Evolutionary conservation across 2,888 invertebrate species (phyloP).

Genomic region (Muschampia plurimacula): DNA sequence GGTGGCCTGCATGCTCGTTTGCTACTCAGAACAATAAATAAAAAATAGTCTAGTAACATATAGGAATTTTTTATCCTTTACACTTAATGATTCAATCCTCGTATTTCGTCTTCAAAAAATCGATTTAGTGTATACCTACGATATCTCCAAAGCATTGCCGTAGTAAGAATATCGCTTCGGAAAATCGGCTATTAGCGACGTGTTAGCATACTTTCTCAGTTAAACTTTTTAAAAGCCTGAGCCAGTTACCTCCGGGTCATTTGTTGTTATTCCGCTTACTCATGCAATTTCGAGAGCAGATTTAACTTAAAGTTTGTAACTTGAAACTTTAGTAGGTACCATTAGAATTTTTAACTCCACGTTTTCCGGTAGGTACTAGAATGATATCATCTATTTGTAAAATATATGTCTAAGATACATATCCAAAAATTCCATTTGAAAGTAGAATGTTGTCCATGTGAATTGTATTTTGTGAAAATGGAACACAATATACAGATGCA

Average conservation of each 20-base stretch:
- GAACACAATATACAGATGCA: no score
- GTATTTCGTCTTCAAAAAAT: not conserved
- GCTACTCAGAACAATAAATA: no score
- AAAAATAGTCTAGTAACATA: no score
- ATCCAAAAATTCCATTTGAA: no score
- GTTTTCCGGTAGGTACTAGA: not conserved
- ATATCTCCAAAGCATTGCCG: not conserved
- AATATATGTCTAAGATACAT: not conserved
- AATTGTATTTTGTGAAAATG: no score
- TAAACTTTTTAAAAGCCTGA: constrained; percentile 14
- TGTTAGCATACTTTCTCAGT: not conserved
- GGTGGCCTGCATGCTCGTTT: no score
- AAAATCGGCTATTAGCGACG: not conserved
- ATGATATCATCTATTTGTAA: not conserved
- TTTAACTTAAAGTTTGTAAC: constrained; percentile 1
- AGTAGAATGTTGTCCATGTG: no score
- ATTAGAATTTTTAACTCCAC: not conserved
- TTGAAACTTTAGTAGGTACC: not conserved
- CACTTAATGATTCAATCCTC: not conserved
- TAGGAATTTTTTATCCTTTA: no score
- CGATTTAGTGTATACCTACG: not conserved
- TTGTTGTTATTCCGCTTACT: constrained; percentile 34
- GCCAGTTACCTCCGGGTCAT: constrained; percentile 31
- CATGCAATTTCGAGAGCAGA: constrained; percentile 36
- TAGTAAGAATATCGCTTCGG: not conserved